Percentiles rank a stretch among this genome's conserved stretches.
Conservation (phyloP, 2,797 vertebrate genomes). For the Sciurus carolinensis region DNA sequence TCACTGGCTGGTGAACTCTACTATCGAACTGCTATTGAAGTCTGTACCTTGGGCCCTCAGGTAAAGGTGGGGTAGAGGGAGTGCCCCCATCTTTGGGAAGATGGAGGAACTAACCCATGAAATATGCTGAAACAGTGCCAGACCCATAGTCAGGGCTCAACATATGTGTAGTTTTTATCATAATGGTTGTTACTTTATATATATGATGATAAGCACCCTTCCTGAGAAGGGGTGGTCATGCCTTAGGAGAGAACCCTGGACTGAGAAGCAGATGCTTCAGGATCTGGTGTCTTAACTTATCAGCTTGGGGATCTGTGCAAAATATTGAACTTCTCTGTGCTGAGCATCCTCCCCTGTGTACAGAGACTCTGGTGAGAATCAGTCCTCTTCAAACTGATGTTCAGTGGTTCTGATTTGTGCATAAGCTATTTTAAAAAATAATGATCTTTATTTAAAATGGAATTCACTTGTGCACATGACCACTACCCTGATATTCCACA, state of each 20-base stretch:
- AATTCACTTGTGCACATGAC: neutral
- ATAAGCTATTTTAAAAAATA: neutral
- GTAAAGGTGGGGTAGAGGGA: neutral
- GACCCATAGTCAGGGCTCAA: neutral
- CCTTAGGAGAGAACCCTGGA: neutral
- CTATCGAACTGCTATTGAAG: neutral
- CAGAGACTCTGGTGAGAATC: neutral
- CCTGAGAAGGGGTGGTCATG: neutral
- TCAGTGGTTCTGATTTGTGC: neutral
- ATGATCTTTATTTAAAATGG: slow-evolving; percentile 7
- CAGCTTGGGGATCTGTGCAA: neutral
- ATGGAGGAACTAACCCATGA: neutral
- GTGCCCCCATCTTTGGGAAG: neutral
- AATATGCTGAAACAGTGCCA: neutral
- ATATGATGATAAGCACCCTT: neutral
- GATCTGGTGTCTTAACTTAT: neutral
- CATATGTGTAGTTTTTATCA: neutral
- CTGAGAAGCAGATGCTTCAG: neutral
- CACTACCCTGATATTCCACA: neutral
- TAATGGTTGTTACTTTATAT: neutral
- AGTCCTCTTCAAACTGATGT: neutral
- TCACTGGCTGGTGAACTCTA: neutral
- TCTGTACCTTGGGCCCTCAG: neutral
- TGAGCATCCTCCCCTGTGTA: neutral
- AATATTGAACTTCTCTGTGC: neutral